phyloP scores from a whole-genome alignment of 2,888 invertebrate genomes.

The Globia sparganii region DNA sequence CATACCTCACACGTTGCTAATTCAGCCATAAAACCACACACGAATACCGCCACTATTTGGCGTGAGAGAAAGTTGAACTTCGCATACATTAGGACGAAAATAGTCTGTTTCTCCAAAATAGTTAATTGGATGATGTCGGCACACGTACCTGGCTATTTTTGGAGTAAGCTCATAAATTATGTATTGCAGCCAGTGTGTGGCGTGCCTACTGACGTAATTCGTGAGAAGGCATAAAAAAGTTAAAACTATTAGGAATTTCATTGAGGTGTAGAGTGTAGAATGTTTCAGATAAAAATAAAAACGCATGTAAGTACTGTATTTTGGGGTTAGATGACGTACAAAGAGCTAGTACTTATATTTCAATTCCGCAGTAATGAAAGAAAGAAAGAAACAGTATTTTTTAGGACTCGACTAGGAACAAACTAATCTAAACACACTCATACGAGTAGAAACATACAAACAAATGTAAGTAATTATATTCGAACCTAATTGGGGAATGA shows the following conservation, averaged over 20 bases:
- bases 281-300: constrained; percentile 24
- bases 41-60: constrained; percentile 24
- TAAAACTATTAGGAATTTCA: constrained; percentile 34
- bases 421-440: neutral
- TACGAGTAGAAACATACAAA: no score
- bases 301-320: neutral
- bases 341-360: neutral
- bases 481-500: neutral
- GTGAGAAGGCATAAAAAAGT: constrained; percentile 19
- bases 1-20: neutral
- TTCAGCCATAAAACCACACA: constrained; percentile 4
- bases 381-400: neutral
- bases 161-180: constrained; percentile 59
- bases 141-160: constrained; percentile 55
- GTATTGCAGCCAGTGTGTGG: constrained; percentile 36
- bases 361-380: neutral
- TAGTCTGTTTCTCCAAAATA: constrained; percentile 43
- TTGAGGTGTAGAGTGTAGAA: constrained; percentile 20
- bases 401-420: neutral
- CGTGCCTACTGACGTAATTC: constrained; percentile 48
- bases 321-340: neutral
- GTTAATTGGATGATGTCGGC: constrained; percentile 50
- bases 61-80: constrained; percentile 10
- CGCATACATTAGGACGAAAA: constrained; percentile 33
- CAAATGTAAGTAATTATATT: no score